Evolutionary conservation across 2,888 invertebrate species (phyloP).

Genomic region (Ischnura elegans): DNA sequence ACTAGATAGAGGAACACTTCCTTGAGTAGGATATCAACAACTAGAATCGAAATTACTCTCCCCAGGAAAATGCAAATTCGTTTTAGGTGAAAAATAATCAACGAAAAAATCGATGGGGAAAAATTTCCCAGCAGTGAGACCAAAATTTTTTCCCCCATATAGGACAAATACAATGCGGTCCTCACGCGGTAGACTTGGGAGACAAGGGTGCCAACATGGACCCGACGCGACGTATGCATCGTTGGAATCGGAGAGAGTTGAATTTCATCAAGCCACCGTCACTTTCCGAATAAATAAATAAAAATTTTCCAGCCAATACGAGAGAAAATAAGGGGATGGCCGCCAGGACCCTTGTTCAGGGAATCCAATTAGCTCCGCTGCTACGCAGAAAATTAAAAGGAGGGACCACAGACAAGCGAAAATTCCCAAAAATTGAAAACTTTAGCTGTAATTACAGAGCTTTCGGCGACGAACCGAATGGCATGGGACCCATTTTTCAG

Average conservation of each 20-base stretch:
- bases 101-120: not conserved
- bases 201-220: not conserved
- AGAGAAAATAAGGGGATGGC: not conserved
- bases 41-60: no score
- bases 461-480: not conserved
- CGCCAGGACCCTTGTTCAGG: not conserved
- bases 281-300: not conserved
- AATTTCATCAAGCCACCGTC: not conserved
- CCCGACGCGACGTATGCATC: not conserved
- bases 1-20: no score
- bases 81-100: not conserved
- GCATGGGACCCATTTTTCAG: not conserved
- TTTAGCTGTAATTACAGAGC: not conserved
- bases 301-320: not conserved
- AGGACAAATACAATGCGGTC: not conserved
- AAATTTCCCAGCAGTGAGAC: not conserved
- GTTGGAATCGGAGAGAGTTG: not conserved
- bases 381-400: not conserved
- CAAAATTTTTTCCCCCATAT: not conserved
- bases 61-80: no score
- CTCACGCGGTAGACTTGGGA: not conserved
- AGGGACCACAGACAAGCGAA: not conserved
- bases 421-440: slow-evolving; percentile 5
- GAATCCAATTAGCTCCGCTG: not conserved
- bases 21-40: no score